phyloP scores from a whole-genome alignment of 2,113 vertebrate species.

The Labeo catla region DNA sequence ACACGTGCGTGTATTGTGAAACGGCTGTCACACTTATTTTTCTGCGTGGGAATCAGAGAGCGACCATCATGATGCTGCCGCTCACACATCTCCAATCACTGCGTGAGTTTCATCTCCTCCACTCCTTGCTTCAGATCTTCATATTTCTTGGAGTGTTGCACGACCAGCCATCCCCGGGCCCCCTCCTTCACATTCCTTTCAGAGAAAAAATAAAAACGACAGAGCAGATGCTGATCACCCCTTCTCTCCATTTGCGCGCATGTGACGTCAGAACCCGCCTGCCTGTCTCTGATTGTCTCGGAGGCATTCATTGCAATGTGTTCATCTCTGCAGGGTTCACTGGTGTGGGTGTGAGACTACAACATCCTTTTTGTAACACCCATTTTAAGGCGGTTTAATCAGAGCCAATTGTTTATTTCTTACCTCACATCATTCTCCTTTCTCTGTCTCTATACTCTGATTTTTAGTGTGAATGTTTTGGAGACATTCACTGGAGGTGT shows the following conservation, averaged over 20 bases:
- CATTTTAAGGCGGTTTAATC: not conserved
- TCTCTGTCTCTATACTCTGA: not conserved
- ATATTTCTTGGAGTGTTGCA: slow-evolving; percentile 27
- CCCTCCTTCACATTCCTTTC: slow-evolving; percentile 31
- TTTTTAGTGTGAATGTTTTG: slow-evolving; percentile 16
- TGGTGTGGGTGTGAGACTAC: slow-evolving; percentile 22
- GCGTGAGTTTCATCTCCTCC: not conserved
- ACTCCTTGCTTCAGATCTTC: slow-evolving; percentile 6
- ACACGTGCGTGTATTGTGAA: not conserved
- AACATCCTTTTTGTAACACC: slow-evolving; percentile 12
- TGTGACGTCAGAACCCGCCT: slow-evolving; percentile 36
- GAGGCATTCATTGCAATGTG: not conserved
- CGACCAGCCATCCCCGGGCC: slow-evolving; percentile 5
- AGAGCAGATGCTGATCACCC: slow-evolving; percentile 49
- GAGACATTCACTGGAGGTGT: slow-evolving; percentile 38
- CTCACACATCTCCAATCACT: slow-evolving; percentile 4
- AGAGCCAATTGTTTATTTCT: not conserved
- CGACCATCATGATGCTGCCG: slow-evolving; percentile 9
- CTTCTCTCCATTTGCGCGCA: slow-evolving; percentile 45
- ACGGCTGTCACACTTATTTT: not conserved
- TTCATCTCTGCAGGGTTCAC: slow-evolving; percentile 18
- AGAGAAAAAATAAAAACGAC: slow-evolving; percentile 2
- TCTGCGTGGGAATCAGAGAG: not conserved
- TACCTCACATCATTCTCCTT: not conserved
- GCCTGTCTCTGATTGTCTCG: slow-evolving; percentile 19